Percentiles rank a stretch among this genome's conserved stretches.
phyloP scores from a whole-genome alignment of 2,888 invertebrate species.

The Cabera pusaria region DNA sequence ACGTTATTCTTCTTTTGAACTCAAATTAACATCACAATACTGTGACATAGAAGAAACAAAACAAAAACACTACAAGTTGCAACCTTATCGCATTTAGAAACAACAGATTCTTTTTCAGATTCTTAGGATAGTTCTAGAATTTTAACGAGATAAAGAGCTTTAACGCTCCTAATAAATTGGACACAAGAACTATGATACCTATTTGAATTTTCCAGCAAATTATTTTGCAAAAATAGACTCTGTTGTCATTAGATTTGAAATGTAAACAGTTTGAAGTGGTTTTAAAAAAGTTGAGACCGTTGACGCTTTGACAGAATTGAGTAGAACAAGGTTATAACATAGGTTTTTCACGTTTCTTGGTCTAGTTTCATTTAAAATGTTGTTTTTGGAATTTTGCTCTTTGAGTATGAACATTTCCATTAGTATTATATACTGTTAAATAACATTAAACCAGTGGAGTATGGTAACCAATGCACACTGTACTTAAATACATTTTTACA shows the following conservation, averaged over 20 bases:
- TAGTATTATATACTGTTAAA: no score
- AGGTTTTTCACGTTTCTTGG: neutral
- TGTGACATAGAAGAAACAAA: constrained; percentile 8
- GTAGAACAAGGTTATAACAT: constrained; percentile 6
- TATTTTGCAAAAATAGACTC: constrained; percentile 2
- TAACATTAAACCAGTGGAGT: no score
- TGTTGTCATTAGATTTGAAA: neutral
- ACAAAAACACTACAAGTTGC: neutral
- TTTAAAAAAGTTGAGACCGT: neutral
- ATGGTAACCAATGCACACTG: no score
- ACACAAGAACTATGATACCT: constrained; percentile 1
- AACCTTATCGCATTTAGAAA: constrained; percentile 6
- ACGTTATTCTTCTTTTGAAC: constrained; percentile 23
- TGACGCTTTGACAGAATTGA: constrained; percentile 4
- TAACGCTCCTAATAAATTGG: neutral
- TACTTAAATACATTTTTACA: no score
- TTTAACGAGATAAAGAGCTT: constrained; percentile 2
- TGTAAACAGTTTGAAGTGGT: neutral
- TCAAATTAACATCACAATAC: constrained; percentile 33
- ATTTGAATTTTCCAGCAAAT: neutral
- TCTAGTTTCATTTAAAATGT: neutral
- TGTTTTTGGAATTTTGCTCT: no score
- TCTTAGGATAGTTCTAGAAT: neutral
- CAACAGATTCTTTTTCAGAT: no score
- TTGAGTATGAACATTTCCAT: no score